Conservation (phyloP, 2,113 vertebrate genomes). For the Mobula hypostoma region DNA sequence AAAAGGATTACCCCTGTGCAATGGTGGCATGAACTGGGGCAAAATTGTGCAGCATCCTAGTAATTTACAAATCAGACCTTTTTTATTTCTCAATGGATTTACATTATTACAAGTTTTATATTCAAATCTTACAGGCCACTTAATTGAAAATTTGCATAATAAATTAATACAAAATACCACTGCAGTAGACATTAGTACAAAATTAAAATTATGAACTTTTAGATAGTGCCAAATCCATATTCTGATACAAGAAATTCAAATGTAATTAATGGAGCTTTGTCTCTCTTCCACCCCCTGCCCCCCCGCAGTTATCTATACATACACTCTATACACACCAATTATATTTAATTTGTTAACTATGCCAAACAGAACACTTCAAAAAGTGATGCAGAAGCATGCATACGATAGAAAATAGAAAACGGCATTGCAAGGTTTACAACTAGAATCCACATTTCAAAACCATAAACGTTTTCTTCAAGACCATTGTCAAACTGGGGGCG, state of each 20-base stretch:
- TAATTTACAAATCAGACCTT: background rate
- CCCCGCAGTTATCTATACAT: background rate
- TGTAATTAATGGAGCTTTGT: background rate
- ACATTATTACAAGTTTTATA: background rate
- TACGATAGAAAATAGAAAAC: slow-evolving; percentile 92
- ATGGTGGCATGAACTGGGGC: background rate
- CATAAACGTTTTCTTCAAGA: slow-evolving; percentile 81
- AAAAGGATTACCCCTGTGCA: background rate
- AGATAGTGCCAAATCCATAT: background rate
- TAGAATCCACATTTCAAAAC: slow-evolving; percentile 86
- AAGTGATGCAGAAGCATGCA: slow-evolving; percentile 89
- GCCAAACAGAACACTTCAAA: slow-evolving; percentile 86
- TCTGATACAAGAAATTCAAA: background rate
- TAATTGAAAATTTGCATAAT: background rate
- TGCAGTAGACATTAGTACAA: background rate
- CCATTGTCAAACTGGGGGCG: slow-evolving; percentile 92
- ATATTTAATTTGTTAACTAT: slow-evolving; percentile 49
- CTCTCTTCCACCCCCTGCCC: no score
- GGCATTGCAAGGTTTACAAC: slow-evolving; percentile 93
- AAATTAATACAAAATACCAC: background rate
- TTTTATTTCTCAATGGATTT: background rate
- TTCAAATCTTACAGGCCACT: background rate
- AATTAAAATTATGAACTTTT: background rate
- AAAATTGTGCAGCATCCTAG: background rate
- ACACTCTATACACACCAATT: background rate